A percentile compares a stretch with the other conserved stretches of the same genome.
phyloP scores from a whole-genome alignment of 2,888 invertebrate genomes.

The Phaonia tiefii region DNA sequence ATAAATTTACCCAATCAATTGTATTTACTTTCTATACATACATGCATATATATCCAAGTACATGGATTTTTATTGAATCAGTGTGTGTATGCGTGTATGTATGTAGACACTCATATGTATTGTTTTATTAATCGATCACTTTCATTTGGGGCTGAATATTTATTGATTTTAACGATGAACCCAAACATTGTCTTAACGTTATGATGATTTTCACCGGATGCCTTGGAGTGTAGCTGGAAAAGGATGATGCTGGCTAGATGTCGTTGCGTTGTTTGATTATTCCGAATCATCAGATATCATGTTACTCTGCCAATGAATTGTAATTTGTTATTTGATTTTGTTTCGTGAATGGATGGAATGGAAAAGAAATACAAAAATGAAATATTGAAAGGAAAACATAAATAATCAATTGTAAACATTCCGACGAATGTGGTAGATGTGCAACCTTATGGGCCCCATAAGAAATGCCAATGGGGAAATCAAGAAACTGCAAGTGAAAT shows the following conservation, averaged over 20 bases:
- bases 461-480: no score
- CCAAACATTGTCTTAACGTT: neutral
- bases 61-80: no score
- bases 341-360: neutral
- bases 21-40: slow-evolving; percentile 6
- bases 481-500: no score
- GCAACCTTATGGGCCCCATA: neutral
- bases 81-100: no score
- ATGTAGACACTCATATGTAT: no score
- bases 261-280: neutral
- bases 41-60: neutral
- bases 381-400: slow-evolving; percentile 6
- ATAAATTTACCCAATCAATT: neutral
- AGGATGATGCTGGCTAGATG: neutral
- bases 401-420: slow-evolving; percentile 11
- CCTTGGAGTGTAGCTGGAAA: neutral
- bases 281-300: slow-evolving; percentile 16
- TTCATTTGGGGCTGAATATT: slow-evolving; percentile 52
- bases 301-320: neutral
- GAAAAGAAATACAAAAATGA: no score
- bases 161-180: slow-evolving; percentile 32
- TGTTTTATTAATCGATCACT: slow-evolving; percentile 60
- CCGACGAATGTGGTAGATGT: neutral
- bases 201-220: neutral
- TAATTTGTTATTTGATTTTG: neutral